phyloP scores from a whole-genome alignment of 92 coral and sea anemone genomes.

The Montipora capitata region DNA sequence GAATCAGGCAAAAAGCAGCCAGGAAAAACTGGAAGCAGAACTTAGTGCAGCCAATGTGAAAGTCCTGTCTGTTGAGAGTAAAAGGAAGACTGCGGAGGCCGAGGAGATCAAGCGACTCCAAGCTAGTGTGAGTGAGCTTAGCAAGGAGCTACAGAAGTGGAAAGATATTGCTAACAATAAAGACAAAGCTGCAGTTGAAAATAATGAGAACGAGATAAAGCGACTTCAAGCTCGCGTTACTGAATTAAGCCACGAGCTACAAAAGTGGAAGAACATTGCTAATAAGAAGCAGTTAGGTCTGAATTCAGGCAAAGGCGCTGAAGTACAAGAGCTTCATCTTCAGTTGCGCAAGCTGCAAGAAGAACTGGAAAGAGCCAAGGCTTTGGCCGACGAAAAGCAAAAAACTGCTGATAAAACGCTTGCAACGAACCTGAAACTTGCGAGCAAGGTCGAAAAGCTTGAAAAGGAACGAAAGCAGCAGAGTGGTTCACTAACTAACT shows the following conservation, averaged over 20 bases:
- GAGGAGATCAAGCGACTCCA: constrained; percentile 38
- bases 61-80: constrained; percentile 42
- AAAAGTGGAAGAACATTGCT: background rate
- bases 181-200: constrained; percentile 30
- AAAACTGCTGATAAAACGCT: constrained; percentile 3
- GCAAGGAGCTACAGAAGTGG: constrained; percentile 40
- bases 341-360: constrained; percentile 7
- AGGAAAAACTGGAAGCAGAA: constrained; percentile 56
- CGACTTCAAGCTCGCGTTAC: background rate
- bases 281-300: background rate
- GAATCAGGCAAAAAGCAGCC: constrained; percentile 49
- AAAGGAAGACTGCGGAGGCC: background rate
- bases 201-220: background rate
- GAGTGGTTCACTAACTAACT: background rate
- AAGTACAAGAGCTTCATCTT: background rate
- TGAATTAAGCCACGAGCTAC: background rate
- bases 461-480: background rate
- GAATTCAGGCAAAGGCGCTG: background rate
- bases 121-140: constrained; percentile 31
- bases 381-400: constrained; percentile 19
- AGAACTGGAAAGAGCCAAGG: background rate
- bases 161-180: constrained; percentile 64
- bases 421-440: constrained; percentile 30
- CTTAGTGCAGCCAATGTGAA: constrained; percentile 39
- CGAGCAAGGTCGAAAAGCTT: constrained; percentile 14